A percentile compares a stretch with the other conserved stretches of the same genome.
phyloP scores from a whole-genome alignment of 2,113 vertebrate genomes.

The Gavialis gangeticus region DNA sequence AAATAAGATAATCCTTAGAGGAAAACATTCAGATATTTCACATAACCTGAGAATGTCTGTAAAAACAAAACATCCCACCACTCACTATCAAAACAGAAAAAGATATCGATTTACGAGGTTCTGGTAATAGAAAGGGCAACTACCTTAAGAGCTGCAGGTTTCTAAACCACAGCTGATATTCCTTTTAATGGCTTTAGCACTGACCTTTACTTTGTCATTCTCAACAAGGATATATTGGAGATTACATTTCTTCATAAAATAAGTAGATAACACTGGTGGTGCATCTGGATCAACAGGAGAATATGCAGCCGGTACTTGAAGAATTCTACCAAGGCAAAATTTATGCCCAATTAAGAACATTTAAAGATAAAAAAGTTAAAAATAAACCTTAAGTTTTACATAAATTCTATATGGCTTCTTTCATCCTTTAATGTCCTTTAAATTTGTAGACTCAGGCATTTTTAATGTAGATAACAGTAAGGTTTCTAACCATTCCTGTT shows the following conservation, averaged over 20 bases:
- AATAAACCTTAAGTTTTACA: background rate
- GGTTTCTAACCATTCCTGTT: background rate
- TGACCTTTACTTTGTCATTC: conserved; percentile 85
- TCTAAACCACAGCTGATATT: background rate
- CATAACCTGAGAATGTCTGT: background rate
- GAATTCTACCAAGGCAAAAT: conserved; percentile 83
- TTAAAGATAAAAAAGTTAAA: background rate
- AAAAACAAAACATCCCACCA: background rate
- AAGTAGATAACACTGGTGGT: conserved; percentile 78
- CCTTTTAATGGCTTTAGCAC: conserved; percentile 19
- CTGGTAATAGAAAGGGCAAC: background rate
- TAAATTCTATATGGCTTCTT: background rate
- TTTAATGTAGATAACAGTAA: background rate
- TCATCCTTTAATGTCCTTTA: background rate
- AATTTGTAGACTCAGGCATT: background rate
- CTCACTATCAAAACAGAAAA: background rate
- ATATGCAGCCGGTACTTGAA: conserved; percentile 90
- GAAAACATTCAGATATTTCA: background rate
- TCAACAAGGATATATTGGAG: conserved; percentile 88
- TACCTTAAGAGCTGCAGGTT: background rate
- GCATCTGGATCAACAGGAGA: conserved; percentile 89
- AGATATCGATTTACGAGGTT: background rate
- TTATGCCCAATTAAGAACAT: background rate
- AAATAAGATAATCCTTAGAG: background rate
- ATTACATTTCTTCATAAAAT: conserved; percentile 85